Evolutionary conservation across 2,888 invertebrate species (phyloP).

Genomic region (Germaria angustata): DNA sequence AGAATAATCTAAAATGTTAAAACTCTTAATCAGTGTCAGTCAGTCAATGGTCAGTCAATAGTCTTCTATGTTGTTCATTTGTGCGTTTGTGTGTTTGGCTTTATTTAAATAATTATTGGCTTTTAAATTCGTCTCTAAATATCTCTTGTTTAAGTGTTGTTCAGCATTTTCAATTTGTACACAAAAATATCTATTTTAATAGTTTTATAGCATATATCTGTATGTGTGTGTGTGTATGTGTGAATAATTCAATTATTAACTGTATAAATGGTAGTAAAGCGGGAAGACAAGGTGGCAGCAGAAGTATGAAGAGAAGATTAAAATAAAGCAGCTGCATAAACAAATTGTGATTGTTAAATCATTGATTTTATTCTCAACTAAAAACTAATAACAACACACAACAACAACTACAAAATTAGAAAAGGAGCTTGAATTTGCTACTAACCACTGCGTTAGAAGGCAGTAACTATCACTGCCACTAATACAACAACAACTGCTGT

Average conservation of each 20-base stretch:
- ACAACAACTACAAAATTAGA: neutral
- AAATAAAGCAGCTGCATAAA: constrained; percentile 36
- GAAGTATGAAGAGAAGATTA: neutral
- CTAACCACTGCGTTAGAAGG: neutral
- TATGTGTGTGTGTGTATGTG: neutral
- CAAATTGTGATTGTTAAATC: constrained; percentile 50
- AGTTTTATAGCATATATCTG: neutral
- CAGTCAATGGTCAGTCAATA: neutral
- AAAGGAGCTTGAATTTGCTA: neutral
- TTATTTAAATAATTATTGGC: constrained; percentile 14
- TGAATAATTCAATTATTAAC: neutral
- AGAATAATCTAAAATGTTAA: constrained; percentile 17
- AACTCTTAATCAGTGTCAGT: constrained; percentile 60
- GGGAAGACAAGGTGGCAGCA: neutral
- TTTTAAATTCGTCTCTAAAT: constrained; percentile 21
- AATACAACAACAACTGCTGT: neutral
- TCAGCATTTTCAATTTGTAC: neutral
- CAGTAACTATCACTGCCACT: constrained; percentile 31
- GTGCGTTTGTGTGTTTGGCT: neutral
- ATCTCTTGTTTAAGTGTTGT: constrained; percentile 14
- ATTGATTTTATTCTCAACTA: constrained; percentile 19
- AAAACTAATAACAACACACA: constrained; percentile 4
- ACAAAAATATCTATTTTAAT: too few species aligned
- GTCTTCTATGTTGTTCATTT: constrained; percentile 4
- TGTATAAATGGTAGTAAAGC: neutral